Percentiles rank a stretch among this genome's conserved stretches.
These are phyloP conservation scores for Rhynchotus rufescens DNA, from an alignment of 2,797 vertebrate genomes.

Conservation along the genomic window DNA sequence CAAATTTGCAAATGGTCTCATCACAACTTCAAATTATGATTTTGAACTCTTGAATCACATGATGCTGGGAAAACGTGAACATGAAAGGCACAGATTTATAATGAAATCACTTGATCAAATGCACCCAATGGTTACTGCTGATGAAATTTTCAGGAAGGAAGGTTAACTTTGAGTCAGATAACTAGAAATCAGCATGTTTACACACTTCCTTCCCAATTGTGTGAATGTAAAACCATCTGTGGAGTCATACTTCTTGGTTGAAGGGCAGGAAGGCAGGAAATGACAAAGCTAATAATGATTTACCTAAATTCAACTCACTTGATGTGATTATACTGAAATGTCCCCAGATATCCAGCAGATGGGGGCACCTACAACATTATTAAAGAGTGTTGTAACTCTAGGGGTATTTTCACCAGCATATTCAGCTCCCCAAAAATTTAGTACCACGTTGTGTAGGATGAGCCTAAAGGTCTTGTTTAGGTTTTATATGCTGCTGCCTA, in stretches of 20 bases:
- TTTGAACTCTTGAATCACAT: constrained; percentile 15
- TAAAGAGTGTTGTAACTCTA: background rate
- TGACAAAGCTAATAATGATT: background rate
- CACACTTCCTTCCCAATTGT: background rate
- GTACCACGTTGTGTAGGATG: background rate
- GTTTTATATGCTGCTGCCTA: background rate
- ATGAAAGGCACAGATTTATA: background rate
- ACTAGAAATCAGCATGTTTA: background rate
- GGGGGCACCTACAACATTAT: background rate
- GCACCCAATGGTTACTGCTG: background rate
- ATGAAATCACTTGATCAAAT: background rate
- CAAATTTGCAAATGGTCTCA: background rate
- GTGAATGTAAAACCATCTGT: background rate
- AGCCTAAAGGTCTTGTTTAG: too few relatives aligned
- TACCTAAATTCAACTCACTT: background rate
- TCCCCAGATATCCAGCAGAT: background rate
- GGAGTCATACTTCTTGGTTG: background rate
- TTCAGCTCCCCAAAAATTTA: background rate
- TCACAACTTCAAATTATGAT: background rate
- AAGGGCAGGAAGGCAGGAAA: background rate
- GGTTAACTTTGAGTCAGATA: background rate
- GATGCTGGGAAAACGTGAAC: background rate
- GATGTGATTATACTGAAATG: background rate
- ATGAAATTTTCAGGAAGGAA: background rate
- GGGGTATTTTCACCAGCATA: background rate